phyloP scores from a whole-genome alignment of 2,113 vertebrate species.

The Lucifuga dentata region DNA sequence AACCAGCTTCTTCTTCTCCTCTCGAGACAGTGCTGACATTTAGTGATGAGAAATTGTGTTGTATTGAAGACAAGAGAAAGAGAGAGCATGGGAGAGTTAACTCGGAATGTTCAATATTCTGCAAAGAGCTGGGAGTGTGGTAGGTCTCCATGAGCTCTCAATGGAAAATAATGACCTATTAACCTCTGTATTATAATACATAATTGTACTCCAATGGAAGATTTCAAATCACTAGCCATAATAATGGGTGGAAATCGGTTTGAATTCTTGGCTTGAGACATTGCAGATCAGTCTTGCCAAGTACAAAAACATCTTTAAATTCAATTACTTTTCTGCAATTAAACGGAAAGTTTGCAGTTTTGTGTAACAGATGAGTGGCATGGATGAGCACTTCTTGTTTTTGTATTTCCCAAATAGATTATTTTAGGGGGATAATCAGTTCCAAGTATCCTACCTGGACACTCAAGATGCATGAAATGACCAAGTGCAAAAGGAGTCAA shows the following conservation, averaged over 20 bases:
- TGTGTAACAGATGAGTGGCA: no score
- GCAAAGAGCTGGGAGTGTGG: constrained; percentile 16
- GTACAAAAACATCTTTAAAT: no score
- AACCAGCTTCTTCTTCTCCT: constrained; percentile 31
- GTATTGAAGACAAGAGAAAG: background rate
- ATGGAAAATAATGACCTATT: constrained; percentile 45
- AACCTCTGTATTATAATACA: constrained; percentile 50
- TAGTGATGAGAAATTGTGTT: constrained; percentile 66
- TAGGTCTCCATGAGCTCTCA: constrained; percentile 49
- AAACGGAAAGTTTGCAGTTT: no score
- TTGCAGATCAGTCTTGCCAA: no score
- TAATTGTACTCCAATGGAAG: constrained; percentile 32
- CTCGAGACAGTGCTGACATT: constrained; percentile 72
- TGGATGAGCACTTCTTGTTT: no score
- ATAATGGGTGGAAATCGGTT: constrained; percentile 44
- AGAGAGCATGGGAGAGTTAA: constrained; percentile 28
- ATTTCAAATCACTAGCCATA: constrained; percentile 32
- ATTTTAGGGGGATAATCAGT: no score
- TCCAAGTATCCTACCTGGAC: no score
- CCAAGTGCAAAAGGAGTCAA: no score
- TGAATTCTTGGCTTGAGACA: constrained; percentile 24
- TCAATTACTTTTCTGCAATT: no score
- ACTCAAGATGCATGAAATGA: no score
- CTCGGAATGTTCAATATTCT: constrained; percentile 42
- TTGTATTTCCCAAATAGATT: no score